A percentile compares a stretch with the other conserved stretches of the same genome.
phyloP scores from a whole-genome alignment of 2,888 invertebrate species.

The Lapara coniferarum region DNA sequence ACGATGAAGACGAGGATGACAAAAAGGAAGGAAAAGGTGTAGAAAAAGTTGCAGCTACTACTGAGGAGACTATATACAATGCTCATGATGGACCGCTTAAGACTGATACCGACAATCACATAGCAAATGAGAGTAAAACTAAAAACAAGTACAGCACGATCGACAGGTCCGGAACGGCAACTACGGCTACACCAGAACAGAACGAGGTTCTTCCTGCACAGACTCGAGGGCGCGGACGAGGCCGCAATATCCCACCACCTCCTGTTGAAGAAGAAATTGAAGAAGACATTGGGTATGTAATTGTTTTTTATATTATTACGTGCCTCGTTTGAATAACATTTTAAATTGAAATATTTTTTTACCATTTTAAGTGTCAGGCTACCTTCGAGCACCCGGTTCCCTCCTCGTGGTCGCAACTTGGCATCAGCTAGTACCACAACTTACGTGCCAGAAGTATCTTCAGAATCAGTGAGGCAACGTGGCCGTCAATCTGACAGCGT shows the following conservation, averaged over 20 bases:
- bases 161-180: slow-evolving; percentile 70
- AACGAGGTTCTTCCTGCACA: slow-evolving; percentile 86
- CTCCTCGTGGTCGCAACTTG: slow-evolving; percentile 86
- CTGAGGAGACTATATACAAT: slow-evolving; percentile 70
- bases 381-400: slow-evolving; percentile 93
- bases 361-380: slow-evolving; percentile 75
- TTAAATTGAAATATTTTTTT: slow-evolving; percentile 20
- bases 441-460: slow-evolving; percentile 70
- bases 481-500: slow-evolving; percentile 74
- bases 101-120: slow-evolving; percentile 73
- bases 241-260: slow-evolving; percentile 74
- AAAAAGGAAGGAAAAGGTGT: slow-evolving; percentile 65
- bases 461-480: slow-evolving; percentile 72
- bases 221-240: slow-evolving; percentile 74
- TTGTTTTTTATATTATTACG: slow-evolving; percentile 46
- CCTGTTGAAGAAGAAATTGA: slow-evolving; percentile 80
- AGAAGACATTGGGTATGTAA: slow-evolving; percentile 72
- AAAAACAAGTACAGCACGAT: slow-evolving; percentile 83
- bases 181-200: slow-evolving; percentile 69
- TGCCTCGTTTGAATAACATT: slow-evolving; percentile 31
- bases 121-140: slow-evolving; percentile 69
- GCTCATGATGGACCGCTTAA: slow-evolving; percentile 85
- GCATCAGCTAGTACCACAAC: slow-evolving; percentile 77
- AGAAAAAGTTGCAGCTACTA: slow-evolving; percentile 52
- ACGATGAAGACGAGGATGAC: slow-evolving; percentile 90